phyloP scores from a whole-genome alignment of 2,888 invertebrate species.

The Chromoteleia sp. region DNA sequence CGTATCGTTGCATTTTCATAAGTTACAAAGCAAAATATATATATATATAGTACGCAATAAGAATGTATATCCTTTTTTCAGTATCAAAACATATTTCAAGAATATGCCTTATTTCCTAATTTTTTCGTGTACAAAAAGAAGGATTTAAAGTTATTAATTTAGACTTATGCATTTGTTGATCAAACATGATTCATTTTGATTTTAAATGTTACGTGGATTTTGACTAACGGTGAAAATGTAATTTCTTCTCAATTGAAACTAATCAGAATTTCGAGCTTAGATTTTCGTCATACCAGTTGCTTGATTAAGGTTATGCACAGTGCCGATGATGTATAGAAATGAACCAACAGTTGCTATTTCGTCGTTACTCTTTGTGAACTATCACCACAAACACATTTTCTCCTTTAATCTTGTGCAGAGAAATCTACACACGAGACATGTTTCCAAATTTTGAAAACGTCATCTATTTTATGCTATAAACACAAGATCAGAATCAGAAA shows the following conservation, averaged over 20 bases:
- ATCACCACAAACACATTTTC: conserved; percentile 72
- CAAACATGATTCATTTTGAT: too few relatives aligned
- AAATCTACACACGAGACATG: conserved; percentile 53
- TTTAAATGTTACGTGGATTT: too few relatives aligned
- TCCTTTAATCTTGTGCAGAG: conserved; percentile 73
- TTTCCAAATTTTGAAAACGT: conserved; percentile 47
- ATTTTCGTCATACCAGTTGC: conserved; percentile 75
- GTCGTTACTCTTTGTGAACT: conserved; percentile 65
- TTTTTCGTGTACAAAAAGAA: too few relatives aligned
- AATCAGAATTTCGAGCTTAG: conserved; percentile 66
- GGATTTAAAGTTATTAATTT: too few relatives aligned
- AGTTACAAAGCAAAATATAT: not conserved
- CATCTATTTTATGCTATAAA: conserved; percentile 33
- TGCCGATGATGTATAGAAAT: conserved; percentile 76
- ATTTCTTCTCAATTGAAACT: conserved; percentile 58
- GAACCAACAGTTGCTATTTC: conserved; percentile 74
- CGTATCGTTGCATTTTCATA: conserved; percentile 37
- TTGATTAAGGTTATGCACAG: conserved; percentile 80
- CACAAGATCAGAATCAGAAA: conserved; percentile 16
- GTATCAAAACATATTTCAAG: too few relatives aligned
- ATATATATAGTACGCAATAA: too few relatives aligned
- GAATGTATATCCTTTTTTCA: too few relatives aligned
- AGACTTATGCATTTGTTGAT: too few relatives aligned
- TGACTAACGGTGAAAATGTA: conserved; percentile 46
- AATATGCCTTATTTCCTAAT: too few relatives aligned